Evolutionary conservation across 2,797 vertebrate genomes (phyloP).

Genomic region (Prionace glauca): DNA sequence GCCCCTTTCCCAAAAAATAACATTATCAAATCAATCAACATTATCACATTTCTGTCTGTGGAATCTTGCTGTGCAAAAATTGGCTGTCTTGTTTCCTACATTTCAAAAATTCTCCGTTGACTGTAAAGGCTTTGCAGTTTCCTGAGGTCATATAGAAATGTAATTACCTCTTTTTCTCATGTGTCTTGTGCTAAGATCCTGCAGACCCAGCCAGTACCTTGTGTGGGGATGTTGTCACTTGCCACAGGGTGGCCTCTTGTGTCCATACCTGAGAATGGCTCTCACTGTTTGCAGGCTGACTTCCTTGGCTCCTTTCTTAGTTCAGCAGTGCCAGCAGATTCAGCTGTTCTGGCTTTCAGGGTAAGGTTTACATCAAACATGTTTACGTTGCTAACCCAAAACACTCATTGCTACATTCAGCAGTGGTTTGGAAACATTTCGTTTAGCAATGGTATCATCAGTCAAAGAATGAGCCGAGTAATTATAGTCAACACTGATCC

Average conservation of each 20-base stretch:
- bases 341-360: neutral
- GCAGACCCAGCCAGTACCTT: neutral
- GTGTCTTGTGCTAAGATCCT: neutral
- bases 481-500: neutral
- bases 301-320: neutral
- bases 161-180: neutral
- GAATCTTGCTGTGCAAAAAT: neutral
- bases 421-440: neutral
- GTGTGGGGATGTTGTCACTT: neutral
- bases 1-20: neutral
- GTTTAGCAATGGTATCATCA: neutral
- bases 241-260: neutral
- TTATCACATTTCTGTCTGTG: neutral
- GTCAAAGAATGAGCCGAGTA: neutral
- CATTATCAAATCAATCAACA: neutral
- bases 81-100: neutral
- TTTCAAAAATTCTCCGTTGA: neutral
- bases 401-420: conserved; percentile 2
- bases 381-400: conserved; percentile 1
- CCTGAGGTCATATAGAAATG: neutral
- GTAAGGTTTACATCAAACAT: conserved; percentile 6
- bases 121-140: neutral
- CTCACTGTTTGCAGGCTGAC: neutral
- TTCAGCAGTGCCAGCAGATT: neutral
- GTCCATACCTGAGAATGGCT: neutral